Evolutionary conservation across 2,797 vertebrate genomes (phyloP).

Genomic region (Sciurus carolinensis): DNA sequence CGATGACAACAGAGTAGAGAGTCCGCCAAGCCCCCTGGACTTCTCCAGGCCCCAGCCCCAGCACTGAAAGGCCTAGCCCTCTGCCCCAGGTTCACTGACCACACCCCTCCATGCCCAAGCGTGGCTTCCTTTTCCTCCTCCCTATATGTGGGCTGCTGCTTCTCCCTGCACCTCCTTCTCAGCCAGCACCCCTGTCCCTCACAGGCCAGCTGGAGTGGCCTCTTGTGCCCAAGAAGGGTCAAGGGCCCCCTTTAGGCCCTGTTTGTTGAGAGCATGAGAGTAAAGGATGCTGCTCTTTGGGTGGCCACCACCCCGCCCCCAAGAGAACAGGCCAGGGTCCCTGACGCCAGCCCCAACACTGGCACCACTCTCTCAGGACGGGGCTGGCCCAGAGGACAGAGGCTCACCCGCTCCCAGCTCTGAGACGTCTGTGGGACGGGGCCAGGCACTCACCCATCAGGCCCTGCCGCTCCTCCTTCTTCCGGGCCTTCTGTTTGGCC

Average conservation of each 20-base stretch:
- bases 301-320: neutral
- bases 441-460: slow-evolving; percentile 92
- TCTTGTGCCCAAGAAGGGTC: neutral
- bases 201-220: accelerated
- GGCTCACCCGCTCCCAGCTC: neutral
- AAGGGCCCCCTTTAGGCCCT: neutral
- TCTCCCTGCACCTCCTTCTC: neutral
- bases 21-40: too few species aligned
- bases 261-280: too few species aligned
- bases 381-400: accelerated
- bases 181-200: neutral
- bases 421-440: too few species aligned
- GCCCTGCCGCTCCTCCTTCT: slow-evolving; percentile 95
- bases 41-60: neutral
- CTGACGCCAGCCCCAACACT: accelerated
- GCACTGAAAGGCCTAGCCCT: accelerated
- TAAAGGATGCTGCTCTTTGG: neutral
- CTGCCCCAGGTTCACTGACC: neutral
- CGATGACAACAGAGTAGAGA: neutral
- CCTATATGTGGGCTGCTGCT: accelerated
- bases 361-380: neutral
- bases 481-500: slow-evolving; percentile 94
- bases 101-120: neutral
- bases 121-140: neutral
- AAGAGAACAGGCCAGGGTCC: neutral